Evolutionary conservation across 2,797 vertebrate genomes (phyloP), one percentile per base, ranked within the genome.

Genomic region (Hoplostethus atlanticus): DNA sequence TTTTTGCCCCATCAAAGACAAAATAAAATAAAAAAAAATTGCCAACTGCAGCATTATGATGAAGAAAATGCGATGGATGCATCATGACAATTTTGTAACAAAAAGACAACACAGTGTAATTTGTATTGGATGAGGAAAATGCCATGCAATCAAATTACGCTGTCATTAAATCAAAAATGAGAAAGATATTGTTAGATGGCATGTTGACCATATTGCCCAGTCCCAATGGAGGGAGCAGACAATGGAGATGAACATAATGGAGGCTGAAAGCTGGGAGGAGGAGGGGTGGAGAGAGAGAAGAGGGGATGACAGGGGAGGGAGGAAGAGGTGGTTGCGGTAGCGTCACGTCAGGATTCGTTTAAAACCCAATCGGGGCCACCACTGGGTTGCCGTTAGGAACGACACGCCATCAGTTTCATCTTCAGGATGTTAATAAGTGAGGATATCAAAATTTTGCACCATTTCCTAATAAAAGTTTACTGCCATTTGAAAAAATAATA

Each of bases 201-300:
- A 50, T 17, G 17, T n/a, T n/a, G 16, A n/a, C 47, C 47, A 17
- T 17, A n/a, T 50, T 8, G n/a, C 3, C 47, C 47, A 6, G 42
- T 44, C 42, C 13, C 42, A 44, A 44, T 8, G 2, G 42, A 44
- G 16, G 47, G 47, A n/a, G 16, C 16, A 17, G n/a, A 48, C 16
- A 52, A n/a, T 17, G 17, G 34, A 16, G 5, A 7, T 10, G 16
- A 10, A 46, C 8, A 46, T 25, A n/a, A 5, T 1, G 25, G 15
- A 8, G 25, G 28, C 11, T 25, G 60, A 31, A 15, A 25, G 42
- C 4, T 15, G 13, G 21, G 42, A 31, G 42, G 13, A 42, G 44
- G 28, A 28, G 28, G 28, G 21, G 4, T 25, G 16, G 21, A 48
- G 28, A 31, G 44, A 94, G 93, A 94, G 92, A 78, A 64, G 60